Conservation (phyloP, 2,888 invertebrate genomes). For the Oasisia sp. region DNA sequence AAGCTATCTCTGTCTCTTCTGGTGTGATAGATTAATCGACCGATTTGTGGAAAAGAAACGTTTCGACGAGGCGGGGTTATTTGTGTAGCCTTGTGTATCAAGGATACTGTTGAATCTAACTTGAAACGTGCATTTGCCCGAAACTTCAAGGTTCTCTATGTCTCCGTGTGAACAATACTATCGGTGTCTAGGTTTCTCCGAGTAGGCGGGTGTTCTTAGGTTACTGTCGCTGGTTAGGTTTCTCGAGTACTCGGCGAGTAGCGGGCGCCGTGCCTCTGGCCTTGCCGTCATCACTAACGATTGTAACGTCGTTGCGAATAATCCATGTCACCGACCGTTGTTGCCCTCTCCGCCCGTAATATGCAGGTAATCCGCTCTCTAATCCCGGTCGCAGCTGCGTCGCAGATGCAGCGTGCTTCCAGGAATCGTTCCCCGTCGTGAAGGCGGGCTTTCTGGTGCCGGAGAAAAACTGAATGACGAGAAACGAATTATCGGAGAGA, state of each 20-base stretch:
- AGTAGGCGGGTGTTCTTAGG: not conserved
- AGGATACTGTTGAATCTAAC: not conserved
- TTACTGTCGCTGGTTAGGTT: not conserved
- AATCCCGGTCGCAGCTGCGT: not conserved
- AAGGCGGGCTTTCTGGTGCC: not conserved
- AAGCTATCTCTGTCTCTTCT: not conserved
- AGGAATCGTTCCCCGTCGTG: not conserved
- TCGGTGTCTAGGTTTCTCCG: not conserved
- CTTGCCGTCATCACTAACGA: not conserved
- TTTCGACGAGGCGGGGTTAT: not conserved
- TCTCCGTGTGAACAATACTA: not conserved
- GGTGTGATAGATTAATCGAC: not conserved
- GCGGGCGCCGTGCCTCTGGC: not conserved
- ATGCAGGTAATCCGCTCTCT: not conserved
- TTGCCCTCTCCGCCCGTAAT: not conserved
- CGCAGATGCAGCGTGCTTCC: not conserved
- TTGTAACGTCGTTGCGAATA: not conserved
- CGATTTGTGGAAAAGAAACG: not conserved
- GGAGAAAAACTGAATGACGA: not conserved
- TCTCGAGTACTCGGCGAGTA: not conserved
- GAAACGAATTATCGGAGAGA: too few species aligned
- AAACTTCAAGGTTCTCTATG: not conserved
- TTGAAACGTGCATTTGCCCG: not conserved
- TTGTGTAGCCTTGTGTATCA: not conserved
- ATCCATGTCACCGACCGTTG: not conserved